Base-by-base conservation (phyloP, 2,113 vertebrate genomes). In the Mastomys coucha region DNA sequence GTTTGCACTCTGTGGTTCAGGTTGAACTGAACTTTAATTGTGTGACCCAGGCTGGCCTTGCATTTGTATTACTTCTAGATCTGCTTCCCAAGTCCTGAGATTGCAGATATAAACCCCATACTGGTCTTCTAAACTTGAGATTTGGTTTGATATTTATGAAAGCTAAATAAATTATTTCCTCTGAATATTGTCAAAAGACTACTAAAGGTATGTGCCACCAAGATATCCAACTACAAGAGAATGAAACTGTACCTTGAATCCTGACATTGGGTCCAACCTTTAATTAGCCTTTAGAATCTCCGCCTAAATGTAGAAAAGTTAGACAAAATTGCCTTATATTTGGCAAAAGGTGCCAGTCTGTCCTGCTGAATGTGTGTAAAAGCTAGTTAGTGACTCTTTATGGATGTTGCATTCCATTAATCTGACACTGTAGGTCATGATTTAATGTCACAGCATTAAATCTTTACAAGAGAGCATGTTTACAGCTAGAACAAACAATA, bases 231-330 rank as follows among this genome's bases (percentile, higher is more conserved):
- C 80, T 91, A 86, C 42, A 91, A 53, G 11, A 88, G 67, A 67
- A 58, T 89, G 39, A 92, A 92, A 56, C 72, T 86, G 42, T 60
- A 95, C 60, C 65, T 94, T 94, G 89, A 94, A 95, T 94, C 80
- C 20, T 84, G 56, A 88, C 86, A 88, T 42, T 78, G 95, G 28
- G 89, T 89, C 98, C 96, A 98, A 96, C 80, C 95, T 98, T 98
- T 97, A 94, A 94, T 96, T 82, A 51, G 91, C 96, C 80, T 92
- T 76, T 91, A 65, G 91, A 97, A 95, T 95, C 4, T 0, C 24
- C 60, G 33, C 95, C 19, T 1, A 20, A 96, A 77, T 33, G 51
- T 24, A 87, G 93, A 67, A 92, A 93, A 98, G 33, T 88, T 56
- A 93, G 51, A 90, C 42, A 0, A 0, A 53, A 31, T 70, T 7